Base-by-base conservation (phyloP, 2,113 vertebrate genomes). In the Corvus moneduloides region DNA sequence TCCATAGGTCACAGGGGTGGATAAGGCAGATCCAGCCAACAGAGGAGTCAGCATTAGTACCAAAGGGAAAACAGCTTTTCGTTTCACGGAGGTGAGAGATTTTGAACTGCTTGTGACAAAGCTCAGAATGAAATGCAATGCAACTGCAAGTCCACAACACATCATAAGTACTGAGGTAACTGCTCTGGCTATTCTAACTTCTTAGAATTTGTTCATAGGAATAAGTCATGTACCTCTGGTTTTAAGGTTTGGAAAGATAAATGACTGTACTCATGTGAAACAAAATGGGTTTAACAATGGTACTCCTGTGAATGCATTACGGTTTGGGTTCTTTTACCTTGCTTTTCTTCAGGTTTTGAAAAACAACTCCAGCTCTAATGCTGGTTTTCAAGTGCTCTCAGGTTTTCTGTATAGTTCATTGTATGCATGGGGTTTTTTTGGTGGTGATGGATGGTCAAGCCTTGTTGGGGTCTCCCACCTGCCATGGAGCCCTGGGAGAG, bases 31-130 rank as follows among this genome's bases (percentile, higher is more conserved):
- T 91, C 94, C 98, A 75, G 90, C 96, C 91, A 99, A 85, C 97
- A 98, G 98, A 93, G 98, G 98, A 51, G 85, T 99, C 80, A 98
- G 98, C 7, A 98, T 99, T 87, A 98, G 98, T 63, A 98, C 99
- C 87, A 99, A 98, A 68, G 99, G 99, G 46, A 99, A 99, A 96
- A 98, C 98, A 92, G 98, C 99, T 39, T 98, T 99, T 95, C 99
- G 99, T 56, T 99, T 99, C 97, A 98, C 98, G 0, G 99, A 99
- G 83, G 97, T 99, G 78, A 98, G 98, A 64, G 99, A 99, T 96
- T 99, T 98, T 41, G 98, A 98, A 68, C 98, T 98, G 23, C 98
- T 99, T n/a, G 98, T 98, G 73, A 91, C 92, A 87, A 98, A 98
- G 30, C 98, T 99, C 62, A 98, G 98, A 63, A 97, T 97, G 93